Percentiles rank a stretch among this genome's conserved stretches.
phyloP scores from a whole-genome alignment of 1,140 invertebrate species.

The Telenomus remus region DNA sequence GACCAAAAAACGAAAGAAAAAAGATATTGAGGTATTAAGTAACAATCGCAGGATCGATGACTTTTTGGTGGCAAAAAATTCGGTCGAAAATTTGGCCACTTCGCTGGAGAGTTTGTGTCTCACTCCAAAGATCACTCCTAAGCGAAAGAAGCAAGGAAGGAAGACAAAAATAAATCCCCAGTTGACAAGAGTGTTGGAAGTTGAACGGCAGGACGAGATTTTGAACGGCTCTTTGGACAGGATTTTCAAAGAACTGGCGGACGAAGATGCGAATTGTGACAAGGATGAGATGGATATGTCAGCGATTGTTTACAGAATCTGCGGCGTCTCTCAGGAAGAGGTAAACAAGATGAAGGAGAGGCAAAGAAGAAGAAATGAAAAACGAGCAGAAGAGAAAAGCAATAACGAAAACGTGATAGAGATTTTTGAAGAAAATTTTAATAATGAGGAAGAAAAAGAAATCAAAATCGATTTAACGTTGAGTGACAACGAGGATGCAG shows the following conservation, averaged over 20 bases:
- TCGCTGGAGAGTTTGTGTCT: conserved; percentile 60
- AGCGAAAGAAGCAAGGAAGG: conserved; percentile 53
- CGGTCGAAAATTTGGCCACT: conserved; percentile 48
- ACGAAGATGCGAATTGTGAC: conserved; percentile 73
- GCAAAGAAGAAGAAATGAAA: background rate
- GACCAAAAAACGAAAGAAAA: conserved; percentile 72
- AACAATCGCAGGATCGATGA: conserved; percentile 66
- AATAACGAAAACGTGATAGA: background rate
- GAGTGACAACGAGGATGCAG: conserved; percentile 77
- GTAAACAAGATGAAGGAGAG: background rate
- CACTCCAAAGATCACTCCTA: conserved; percentile 64
- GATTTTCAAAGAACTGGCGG: conserved; percentile 68
- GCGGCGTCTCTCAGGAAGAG: background rate
- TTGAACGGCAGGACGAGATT: conserved; percentile 59
- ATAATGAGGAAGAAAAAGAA: background rate
- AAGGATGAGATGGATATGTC: conserved; percentile 76
- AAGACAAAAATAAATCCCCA: conserved; percentile 56
- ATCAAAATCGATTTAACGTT: conserved; percentile 73
- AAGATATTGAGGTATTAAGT: conserved; percentile 57
- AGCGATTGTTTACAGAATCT: conserved; percentile 78
- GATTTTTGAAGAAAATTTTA: too few species aligned
- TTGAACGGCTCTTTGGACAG: conserved; percentile 61
- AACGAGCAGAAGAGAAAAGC: background rate
- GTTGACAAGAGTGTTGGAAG: conserved; percentile 58
- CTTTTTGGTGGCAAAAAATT: conserved; percentile 62